A percentile compares a stretch with the other conserved stretches of the same genome.
Conservation (phyloP, 1,140 invertebrate genomes). For the Procambarus clarkii region DNA sequence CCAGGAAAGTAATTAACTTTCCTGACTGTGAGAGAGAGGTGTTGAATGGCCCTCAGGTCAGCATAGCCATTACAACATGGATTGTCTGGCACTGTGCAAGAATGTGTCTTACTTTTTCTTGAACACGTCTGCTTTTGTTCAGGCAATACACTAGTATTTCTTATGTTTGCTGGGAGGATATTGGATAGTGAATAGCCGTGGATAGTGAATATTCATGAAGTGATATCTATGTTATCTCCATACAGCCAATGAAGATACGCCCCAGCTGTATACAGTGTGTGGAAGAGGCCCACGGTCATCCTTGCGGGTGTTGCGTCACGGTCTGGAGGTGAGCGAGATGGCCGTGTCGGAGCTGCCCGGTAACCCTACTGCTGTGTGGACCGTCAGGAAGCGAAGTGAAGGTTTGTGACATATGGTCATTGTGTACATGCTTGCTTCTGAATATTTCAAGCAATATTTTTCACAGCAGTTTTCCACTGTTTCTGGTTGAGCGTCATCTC, state of each 20-base stretch:
- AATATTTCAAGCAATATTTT: no score
- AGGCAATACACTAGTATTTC: no score
- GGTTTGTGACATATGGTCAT: conserved; percentile 81
- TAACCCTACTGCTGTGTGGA: conserved; percentile 99
- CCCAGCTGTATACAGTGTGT: conserved; percentile 97
- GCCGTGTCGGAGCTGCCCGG: conserved; percentile 99
- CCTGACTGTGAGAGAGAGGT: no score
- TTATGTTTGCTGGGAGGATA: no score
- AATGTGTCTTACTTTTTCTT: neutral
- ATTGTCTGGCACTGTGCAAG: neutral
- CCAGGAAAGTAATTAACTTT: no score
- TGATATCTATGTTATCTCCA: neutral
- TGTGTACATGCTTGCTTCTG: no score
- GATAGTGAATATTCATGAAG: no score
- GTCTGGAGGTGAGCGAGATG: conserved; percentile 99
- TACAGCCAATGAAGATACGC: conserved; percentile 97
- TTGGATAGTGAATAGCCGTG: no score
- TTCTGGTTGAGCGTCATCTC: no score
- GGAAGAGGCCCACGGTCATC: conserved; percentile 96
- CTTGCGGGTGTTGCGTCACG: conserved; percentile 94
- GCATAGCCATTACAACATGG: no score
- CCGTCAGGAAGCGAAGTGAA: conserved; percentile 96
- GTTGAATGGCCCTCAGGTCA: no score
- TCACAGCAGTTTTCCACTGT: no score
- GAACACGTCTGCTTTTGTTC: neutral